Percentiles rank a stretch among this genome's conserved stretches.
Evolutionary conservation across 2,113 vertebrate genomes (phyloP).

Genomic region (Oreochromis tanganicae): DNA sequence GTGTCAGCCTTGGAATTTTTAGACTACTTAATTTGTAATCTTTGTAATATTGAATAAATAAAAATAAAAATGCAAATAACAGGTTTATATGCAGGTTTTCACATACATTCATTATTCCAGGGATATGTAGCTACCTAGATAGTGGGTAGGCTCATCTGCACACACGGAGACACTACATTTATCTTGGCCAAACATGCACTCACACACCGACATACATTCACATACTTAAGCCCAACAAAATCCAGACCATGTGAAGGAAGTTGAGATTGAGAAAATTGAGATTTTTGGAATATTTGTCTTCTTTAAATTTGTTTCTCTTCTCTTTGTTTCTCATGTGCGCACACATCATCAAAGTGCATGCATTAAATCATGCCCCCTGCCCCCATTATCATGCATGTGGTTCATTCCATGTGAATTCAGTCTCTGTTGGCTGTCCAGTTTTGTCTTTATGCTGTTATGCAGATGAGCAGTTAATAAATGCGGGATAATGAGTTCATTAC

Average conservation of each 20-base stretch:
- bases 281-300: background rate
- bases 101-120: background rate
- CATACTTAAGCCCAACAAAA: background rate
- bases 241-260: background rate
- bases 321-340: background rate
- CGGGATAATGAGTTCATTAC: constrained; percentile 41
- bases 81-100: background rate
- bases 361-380: background rate
- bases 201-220: background rate
- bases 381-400: background rate
- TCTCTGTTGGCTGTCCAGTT: background rate
- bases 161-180: background rate
- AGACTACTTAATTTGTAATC: background rate
- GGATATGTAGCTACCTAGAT: background rate
- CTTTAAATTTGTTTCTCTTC: background rate
- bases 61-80: background rate
- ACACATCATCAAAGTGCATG: background rate
- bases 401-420: background rate
- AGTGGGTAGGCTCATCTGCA: background rate
- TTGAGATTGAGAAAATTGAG: background rate
- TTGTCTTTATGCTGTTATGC: constrained; percentile 27
- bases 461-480: constrained; percentile 33
- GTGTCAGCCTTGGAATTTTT: background rate
- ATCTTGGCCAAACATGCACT: background rate
- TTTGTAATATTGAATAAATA: background rate